phyloP scores from a whole-genome alignment of 2,797 vertebrate species.

The Pogoniulus pusillus region DNA sequence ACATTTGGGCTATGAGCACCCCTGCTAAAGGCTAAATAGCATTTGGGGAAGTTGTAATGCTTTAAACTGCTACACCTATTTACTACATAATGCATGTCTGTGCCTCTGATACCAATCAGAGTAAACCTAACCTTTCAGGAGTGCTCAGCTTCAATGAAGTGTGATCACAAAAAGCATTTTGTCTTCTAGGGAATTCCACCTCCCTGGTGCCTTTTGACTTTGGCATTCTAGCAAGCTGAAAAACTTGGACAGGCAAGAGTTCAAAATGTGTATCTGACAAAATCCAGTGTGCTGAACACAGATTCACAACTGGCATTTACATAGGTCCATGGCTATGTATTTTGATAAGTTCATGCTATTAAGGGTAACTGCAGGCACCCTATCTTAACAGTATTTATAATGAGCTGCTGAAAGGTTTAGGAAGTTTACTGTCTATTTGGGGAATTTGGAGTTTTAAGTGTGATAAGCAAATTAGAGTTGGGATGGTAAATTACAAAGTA shows the following conservation, averaged over 20 bases:
- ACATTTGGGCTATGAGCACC: not conserved
- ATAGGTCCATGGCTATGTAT: not conserved
- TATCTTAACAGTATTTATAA: not conserved
- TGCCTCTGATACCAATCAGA: not conserved
- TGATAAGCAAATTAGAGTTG: not conserved
- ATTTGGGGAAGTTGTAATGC: not conserved
- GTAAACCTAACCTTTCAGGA: not conserved
- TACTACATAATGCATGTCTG: not conserved
- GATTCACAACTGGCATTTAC: not conserved
- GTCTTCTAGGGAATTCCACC: not conserved
- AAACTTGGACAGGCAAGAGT: not conserved
- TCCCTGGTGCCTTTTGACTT: rapidly evolving
- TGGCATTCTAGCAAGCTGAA: no score
- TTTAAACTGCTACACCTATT: not conserved
- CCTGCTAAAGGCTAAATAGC: not conserved
- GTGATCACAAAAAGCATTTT: not conserved
- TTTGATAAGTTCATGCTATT: not conserved
- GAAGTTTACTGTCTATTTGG: not conserved
- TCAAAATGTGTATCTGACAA: not conserved
- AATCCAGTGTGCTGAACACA: not conserved
- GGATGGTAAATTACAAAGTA: not conserved
- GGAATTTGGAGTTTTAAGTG: not conserved
- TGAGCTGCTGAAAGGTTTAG: not conserved
- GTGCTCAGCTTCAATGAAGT: not conserved
- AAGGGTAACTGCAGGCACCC: not conserved